phyloP scores from a whole-genome alignment of 2,113 vertebrate genomes.

The Smithornis capensis region DNA sequence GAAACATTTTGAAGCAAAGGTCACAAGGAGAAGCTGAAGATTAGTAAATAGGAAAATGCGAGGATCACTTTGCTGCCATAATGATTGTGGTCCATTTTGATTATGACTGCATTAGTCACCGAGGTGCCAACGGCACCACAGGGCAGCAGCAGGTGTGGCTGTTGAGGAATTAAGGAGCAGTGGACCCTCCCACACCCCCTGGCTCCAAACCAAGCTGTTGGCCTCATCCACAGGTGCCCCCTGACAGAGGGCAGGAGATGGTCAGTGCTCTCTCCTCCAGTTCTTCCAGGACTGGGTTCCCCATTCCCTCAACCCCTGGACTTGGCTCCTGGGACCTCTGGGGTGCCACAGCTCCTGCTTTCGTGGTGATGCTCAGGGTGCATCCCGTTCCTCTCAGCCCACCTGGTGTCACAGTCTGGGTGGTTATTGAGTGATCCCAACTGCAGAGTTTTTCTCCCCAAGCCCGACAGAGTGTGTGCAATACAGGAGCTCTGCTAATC shows the following conservation, averaged over 20 bases:
- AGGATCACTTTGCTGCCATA: background rate
- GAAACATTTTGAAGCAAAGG: constrained; percentile 71
- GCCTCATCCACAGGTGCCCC: background rate
- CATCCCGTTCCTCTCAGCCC: background rate
- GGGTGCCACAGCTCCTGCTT: background rate
- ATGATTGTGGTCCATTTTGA: background rate
- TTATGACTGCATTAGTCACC: background rate
- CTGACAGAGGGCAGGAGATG: background rate
- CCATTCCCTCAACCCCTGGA: background rate
- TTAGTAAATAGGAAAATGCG: constrained; percentile 52
- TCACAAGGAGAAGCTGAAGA: constrained; percentile 64
- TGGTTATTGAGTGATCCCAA: rapidly evolving
- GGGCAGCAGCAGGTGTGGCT: background rate
- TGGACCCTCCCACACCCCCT: background rate
- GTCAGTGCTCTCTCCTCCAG: rapidly evolving
- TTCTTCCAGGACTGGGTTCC: background rate
- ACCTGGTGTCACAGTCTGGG: rapidly evolving
- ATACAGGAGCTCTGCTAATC: background rate
- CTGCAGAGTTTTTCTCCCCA: rapidly evolving
- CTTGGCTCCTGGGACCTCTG: rapidly evolving
- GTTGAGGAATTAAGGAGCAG: background rate
- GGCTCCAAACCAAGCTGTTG: rapidly evolving
- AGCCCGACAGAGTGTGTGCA: rapidly evolving
- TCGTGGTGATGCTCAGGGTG: rapidly evolving
- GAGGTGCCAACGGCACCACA: background rate